Evolutionary conservation across 2,888 invertebrate species (phyloP), one percentile per base, ranked within the genome.

Genomic region (Thecophora atra): DNA sequence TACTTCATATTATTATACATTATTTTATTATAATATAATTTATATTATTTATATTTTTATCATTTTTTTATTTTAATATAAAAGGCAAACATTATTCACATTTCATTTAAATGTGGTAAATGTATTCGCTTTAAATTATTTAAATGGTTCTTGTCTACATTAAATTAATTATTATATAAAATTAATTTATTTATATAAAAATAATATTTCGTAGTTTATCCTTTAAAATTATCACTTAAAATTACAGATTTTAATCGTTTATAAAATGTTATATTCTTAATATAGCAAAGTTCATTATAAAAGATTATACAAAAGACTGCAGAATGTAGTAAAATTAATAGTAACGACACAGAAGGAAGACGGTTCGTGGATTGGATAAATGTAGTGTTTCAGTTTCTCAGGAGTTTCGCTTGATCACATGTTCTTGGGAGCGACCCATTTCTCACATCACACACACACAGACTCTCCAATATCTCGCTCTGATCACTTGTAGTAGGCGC

Each of bases 401-500:
- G 17, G 6, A 47, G 47, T 47, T 47, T n/a, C 13, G n/a, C 47
- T 47, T 47, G n/a, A 47, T n/a, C n/a, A n/a, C 47, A 47, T 37
- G 37, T 37, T 37, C 37, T 37, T 37, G 37, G 37, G 37, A 44
- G 7, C 47, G 1, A 5, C 1, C 47, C 1, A 47, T 47, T 17
- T 4, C 47, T 17, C 47, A 47, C 47, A 47, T n/a, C 47, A 47
- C 47, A 47, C 47, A 47, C 47, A 47, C 47, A 11, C 47, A 47
- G 6, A 47, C 37, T 37, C 37, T n/a, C 15, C 6, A 21, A 42
- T 28, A 19, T 24, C 1, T 51, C 71, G n/a, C 21, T 11, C 11
- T 24, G 44, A 58, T 71, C 67, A 76, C 47, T 76, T 75, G 75
- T 79, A 89, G 86, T 76, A 89, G 84, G 73, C 89, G 83, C 81